Conservation (phyloP, 2,888 invertebrate species). For the Resseliella maxima region DNA sequence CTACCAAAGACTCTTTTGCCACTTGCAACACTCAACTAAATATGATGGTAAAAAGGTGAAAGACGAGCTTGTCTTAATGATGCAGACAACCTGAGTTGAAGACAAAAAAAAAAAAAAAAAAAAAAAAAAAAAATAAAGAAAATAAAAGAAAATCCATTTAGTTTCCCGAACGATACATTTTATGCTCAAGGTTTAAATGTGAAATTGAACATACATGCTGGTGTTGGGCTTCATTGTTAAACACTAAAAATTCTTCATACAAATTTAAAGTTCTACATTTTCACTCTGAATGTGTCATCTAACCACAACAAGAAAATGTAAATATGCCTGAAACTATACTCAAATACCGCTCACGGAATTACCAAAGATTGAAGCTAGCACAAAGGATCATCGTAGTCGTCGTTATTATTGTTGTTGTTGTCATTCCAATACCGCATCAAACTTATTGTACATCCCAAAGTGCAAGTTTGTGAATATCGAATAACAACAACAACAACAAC, state of each 20-base stretch:
- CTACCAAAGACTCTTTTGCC: not conserved
- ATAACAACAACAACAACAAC: not conserved
- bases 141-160: too few relatives aligned
- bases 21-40: not conserved
- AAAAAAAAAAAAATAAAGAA: too few relatives aligned
- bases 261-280: not conserved
- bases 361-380: not conserved
- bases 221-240: too few relatives aligned
- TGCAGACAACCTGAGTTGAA: too few relatives aligned
- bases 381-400: not conserved
- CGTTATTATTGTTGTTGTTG: not conserved
- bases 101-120: too few relatives aligned
- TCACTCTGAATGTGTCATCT: not conserved
- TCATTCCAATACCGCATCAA: too few relatives aligned
- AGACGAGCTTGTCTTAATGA: not conserved
- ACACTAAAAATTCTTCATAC: too few relatives aligned
- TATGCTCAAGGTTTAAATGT: not conserved
- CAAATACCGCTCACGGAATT: not conserved
- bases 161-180: too few relatives aligned
- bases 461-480: not conserved
- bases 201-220: not conserved
- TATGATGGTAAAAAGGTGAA: not conserved
- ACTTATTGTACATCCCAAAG: not conserved
- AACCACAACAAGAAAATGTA: not conserved
- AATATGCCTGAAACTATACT: slow-evolving; percentile 19